Conservation (phyloP, 2,888 invertebrate genomes). For the Parnassius smintheus region DNA sequence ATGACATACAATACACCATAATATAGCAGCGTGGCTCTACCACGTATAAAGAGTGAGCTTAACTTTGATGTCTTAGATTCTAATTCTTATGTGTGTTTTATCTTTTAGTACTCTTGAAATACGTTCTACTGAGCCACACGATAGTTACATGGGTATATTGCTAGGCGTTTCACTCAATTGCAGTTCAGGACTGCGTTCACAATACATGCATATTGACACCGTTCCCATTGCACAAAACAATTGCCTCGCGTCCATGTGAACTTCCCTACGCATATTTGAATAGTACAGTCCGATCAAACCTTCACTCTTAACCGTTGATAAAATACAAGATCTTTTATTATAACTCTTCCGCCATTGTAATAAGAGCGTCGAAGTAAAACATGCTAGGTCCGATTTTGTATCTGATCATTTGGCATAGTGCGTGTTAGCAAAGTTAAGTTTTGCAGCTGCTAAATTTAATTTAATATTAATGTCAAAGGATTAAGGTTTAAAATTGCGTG, state of each 20-base stretch:
- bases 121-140: neutral
- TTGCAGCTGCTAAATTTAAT: conserved; percentile 7
- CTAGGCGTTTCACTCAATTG: conserved; percentile 8
- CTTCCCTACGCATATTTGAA: conserved; percentile 20
- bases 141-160: neutral
- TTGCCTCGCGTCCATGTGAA: conserved; percentile 24
- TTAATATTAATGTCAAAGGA: neutral
- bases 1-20: no score
- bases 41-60: no score
- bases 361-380: neutral
- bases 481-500: neutral
- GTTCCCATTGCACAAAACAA: conserved; percentile 23
- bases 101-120: neutral
- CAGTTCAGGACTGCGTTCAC: conserved; percentile 12
- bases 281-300: conserved; percentile 8
- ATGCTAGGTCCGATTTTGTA: conserved; percentile 4
- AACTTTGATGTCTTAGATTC: no score
- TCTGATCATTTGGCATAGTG: conserved; percentile 1
- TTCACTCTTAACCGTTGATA: neutral
- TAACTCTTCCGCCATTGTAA: conserved; percentile 3
- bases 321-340: neutral
- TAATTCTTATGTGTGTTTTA: no score
- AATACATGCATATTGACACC: conserved; percentile 23
- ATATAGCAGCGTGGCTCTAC: no score
- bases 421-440: conserved; percentile 14